These are phyloP conservation scores for Rhinatrema bivittatum DNA, from an alignment of 2,797 vertebrate species.

Conservation along the genomic window DNA sequence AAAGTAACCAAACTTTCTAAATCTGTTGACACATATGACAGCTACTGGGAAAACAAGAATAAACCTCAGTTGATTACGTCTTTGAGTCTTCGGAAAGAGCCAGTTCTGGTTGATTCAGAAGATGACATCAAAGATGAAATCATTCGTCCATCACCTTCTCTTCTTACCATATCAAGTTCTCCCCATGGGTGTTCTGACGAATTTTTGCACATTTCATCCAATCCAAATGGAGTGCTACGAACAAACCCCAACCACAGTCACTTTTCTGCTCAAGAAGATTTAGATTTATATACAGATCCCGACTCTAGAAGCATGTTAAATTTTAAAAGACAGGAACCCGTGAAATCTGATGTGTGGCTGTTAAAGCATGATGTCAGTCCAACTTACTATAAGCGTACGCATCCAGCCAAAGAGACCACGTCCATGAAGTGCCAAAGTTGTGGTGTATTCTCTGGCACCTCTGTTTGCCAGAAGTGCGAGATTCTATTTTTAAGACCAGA, in stretches of 20 bases:
- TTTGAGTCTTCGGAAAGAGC: slow-evolving; percentile 84
- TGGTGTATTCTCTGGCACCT: slow-evolving; percentile 64
- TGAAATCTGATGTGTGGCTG: slow-evolving; percentile 56
- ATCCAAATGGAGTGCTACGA: slow-evolving; percentile 60
- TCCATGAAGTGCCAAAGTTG: slow-evolving; percentile 82
- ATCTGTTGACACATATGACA: slow-evolving; percentile 88
- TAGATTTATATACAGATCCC: slow-evolving; percentile 86
- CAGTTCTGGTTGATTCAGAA: slow-evolving; percentile 69
- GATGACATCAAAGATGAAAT: slow-evolving; percentile 89
- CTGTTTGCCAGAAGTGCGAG: slow-evolving; percentile 84
- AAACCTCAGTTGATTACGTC: slow-evolving; percentile 84
- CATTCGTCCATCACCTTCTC: slow-evolving; percentile 74
- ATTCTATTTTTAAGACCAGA: slow-evolving; percentile 45
- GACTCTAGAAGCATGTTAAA: slow-evolving; percentile 50
- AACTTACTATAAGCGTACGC: slow-evolving; percentile 53
- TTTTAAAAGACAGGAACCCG: slow-evolving; percentile 54
- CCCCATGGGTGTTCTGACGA: slow-evolving; percentile 75
- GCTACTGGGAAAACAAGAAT: slow-evolving; percentile 79
- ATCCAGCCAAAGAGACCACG: slow-evolving; percentile 61
- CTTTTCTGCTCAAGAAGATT: slow-evolving; percentile 74
- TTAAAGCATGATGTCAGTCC: slow-evolving; percentile 50
- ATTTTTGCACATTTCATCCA: slow-evolving; percentile 72
- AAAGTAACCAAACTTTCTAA: slow-evolving; percentile 84
- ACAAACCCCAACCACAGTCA: slow-evolving; percentile 59
- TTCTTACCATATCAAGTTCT: slow-evolving; percentile 73